Percentiles rank a stretch among this genome's conserved stretches.
These are phyloP conservation scores for Pipistrellus nathusii DNA, from an alignment of 2,797 vertebrate genomes.

Conservation along the genomic window DNA sequence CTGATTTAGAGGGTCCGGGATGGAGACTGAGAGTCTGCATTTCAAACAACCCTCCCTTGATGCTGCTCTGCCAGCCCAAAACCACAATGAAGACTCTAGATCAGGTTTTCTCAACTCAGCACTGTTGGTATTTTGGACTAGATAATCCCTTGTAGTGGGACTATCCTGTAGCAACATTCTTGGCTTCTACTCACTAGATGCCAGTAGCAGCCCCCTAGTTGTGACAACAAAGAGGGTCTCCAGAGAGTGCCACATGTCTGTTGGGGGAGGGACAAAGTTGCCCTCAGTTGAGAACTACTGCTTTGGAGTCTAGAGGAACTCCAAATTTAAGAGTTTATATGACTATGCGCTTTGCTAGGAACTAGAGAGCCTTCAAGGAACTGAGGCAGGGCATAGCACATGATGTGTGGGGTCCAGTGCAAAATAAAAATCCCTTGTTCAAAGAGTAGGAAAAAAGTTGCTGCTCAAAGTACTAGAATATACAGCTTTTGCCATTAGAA, in stretches of 20 bases:
- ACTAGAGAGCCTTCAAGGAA: background rate
- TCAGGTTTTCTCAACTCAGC: background rate
- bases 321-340: background rate
- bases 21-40: background rate
- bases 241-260: background rate
- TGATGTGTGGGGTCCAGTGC: background rate
- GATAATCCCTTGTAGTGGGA: background rate
- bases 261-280: background rate
- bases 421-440: conserved; percentile 20
- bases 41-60: background rate
- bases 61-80: background rate
- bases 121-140: background rate
- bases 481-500: conserved; percentile 23
- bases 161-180: background rate
- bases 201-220: background rate
- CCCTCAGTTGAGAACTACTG: background rate
- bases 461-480: background rate
- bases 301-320: background rate
- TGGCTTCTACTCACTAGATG: background rate
- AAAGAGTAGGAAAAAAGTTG: background rate
- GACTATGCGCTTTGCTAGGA: background rate
- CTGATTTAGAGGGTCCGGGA: background rate
- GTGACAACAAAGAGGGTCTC: background rate
- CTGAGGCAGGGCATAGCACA: background rate
- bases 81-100: background rate